A percentile compares a stretch with the other conserved stretches of the same genome.
phyloP scores from a whole-genome alignment of 1,140 invertebrate species.

The Drosophila parvula region DNA sequence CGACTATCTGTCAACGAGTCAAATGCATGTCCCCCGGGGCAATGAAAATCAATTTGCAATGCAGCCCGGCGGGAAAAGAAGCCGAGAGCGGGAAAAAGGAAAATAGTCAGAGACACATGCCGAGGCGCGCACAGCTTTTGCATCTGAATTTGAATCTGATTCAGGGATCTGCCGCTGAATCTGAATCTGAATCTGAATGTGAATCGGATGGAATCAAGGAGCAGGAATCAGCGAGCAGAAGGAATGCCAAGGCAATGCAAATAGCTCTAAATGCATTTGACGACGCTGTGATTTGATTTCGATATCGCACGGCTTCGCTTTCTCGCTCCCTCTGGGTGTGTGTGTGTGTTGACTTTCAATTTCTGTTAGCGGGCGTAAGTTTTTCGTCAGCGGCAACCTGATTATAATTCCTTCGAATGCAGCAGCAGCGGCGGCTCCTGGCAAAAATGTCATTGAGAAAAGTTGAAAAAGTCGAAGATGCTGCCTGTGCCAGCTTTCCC shows the following conservation, averaged over 20 bases:
- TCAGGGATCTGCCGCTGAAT: constrained; percentile 22
- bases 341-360: constrained; percentile 73
- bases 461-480: constrained; percentile 21
- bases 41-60: constrained; percentile 77
- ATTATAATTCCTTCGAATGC: constrained; percentile 69
- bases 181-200: constrained; percentile 30
- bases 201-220: constrained; percentile 48
- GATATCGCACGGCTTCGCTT: constrained; percentile 43
- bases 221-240: constrained; percentile 46
- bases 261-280: constrained; percentile 80
- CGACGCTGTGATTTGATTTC: constrained; percentile 77
- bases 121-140: constrained; percentile 47
- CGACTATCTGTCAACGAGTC: constrained; percentile 47
- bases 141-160: constrained; percentile 36
- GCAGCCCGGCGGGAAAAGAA: constrained; percentile 36
- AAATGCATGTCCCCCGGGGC: constrained; percentile 58
- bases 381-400: constrained; percentile 30
- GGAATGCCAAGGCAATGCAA: constrained; percentile 72
- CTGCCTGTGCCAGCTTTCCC: constrained; percentile 25
- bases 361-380: constrained; percentile 56
- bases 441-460: constrained; percentile 31
- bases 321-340: neutral
- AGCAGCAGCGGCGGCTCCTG: constrained; percentile 17
- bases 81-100: constrained; percentile 3
- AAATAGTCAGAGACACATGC: constrained; percentile 71